These are phyloP conservation scores for Muricea muricata DNA, from an alignment of 92 coral and sea anemone species.

Conservation along the genomic window DNA sequence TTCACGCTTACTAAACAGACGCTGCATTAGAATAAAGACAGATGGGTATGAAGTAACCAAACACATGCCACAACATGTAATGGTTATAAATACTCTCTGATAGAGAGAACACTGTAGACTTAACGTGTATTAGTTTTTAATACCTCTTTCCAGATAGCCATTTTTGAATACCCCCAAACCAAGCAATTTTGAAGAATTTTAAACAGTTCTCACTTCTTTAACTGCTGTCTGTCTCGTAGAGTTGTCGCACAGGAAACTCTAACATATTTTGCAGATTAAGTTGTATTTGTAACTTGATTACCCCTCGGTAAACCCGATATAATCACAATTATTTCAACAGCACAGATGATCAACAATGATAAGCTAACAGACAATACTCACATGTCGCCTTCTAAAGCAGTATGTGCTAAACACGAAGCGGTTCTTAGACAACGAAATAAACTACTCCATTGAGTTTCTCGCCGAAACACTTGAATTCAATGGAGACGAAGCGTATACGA, in stretches of 20 bases:
- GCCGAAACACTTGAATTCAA: neutral
- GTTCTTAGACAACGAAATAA: slow-evolving; percentile 6
- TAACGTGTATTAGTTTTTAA: neutral
- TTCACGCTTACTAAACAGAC: neutral
- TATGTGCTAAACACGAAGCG: neutral
- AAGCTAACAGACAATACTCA: neutral
- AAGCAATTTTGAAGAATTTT: slow-evolving; percentile 12
- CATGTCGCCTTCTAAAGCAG: neutral
- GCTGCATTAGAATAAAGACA: neutral
- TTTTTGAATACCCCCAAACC: neutral
- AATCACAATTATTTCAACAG: neutral
- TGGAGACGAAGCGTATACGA: neutral
- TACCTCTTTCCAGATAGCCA: slow-evolving; percentile 13
- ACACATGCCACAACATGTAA: neutral
- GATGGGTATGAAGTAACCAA: neutral
- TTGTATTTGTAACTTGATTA: neutral
- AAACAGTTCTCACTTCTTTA: neutral
- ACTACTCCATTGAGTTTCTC: neutral
- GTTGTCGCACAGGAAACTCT: neutral
- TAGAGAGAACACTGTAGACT: neutral
- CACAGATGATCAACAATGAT: neutral
- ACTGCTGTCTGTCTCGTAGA: neutral
- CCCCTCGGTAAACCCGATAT: neutral
- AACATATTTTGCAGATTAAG: slow-evolving; percentile 1
- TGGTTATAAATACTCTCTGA: neutral